Conservation (phyloP, 2,797 vertebrate genomes). For the Microctenopoma stevenorrisi region DNA sequence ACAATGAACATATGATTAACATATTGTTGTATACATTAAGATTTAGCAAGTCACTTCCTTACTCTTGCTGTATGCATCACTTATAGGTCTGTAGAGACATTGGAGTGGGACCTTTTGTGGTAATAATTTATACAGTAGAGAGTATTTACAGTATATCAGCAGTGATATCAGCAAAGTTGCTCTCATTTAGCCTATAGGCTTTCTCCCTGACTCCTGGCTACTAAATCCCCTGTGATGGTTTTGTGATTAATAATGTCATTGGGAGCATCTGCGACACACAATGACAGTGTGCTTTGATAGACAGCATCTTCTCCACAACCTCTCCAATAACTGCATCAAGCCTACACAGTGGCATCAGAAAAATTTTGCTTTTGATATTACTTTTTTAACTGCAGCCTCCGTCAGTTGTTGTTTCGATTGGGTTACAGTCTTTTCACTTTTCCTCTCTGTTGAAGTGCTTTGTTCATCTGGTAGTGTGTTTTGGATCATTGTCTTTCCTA, state of each 20-base stretch:
- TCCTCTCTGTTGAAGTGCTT: too few relatives aligned
- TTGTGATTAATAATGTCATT: constrained; percentile 62
- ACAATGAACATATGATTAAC: constrained; percentile 7
- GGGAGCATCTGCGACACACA: constrained; percentile 45
- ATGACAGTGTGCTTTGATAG: constrained; percentile 48
- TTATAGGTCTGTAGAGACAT: constrained; percentile 11
- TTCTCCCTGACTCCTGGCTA: constrained; percentile 59
- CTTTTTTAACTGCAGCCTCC: too few relatives aligned
- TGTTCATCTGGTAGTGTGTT: too few relatives aligned
- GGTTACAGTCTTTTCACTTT: too few relatives aligned
- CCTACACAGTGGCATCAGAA: too few relatives aligned
- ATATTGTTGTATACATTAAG: constrained; percentile 33
- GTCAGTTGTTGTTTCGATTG: too few relatives aligned
- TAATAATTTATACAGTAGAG: constrained; percentile 26
- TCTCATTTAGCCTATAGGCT: constrained; percentile 39
- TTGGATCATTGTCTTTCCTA: too few relatives aligned
- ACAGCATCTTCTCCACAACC: constrained; percentile 26
- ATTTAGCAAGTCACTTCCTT: constrained; percentile 16
- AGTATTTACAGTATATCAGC: constrained; percentile 35
- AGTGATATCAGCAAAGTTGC: constrained; percentile 13
- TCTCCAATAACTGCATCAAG: too few relatives aligned
- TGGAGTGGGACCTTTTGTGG: constrained; percentile 39
- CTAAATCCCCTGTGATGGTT: constrained; percentile 46
- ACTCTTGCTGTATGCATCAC: neutral
- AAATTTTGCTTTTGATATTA: too few relatives aligned